Base-by-base conservation (phyloP, 2,888 invertebrate species). In the Hanleya hanleyi region DNA sequence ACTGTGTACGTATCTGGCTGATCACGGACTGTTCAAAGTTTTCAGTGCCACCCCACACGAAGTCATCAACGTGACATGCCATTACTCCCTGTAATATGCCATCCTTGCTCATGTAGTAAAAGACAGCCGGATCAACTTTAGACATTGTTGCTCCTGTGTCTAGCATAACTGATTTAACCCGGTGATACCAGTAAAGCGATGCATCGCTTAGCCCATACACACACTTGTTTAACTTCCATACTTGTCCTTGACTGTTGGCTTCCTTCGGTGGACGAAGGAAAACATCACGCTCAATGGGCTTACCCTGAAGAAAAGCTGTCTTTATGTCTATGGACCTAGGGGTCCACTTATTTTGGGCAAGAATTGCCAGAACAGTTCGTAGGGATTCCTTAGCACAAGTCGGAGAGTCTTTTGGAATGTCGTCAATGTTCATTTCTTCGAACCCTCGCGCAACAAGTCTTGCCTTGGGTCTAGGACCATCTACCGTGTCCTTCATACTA, bases 61-160 rank as follows among this genome's bases (percentile, higher is more conserved):
- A 77, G 47, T 80, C 74, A 69, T 79, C 77, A 6, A 79, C 73
- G 71, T 79, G 79, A 57, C 68, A 47, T 12, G 71, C 37, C 29
- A 78, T 65, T 9, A 78, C 61, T 33, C 77, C 77, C 50, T 67
- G 47, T 26, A 76, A 33, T n/a, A n/a, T n/a, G 18, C 35, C 33
- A 6, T 33, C 38, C 4, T 66, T 22, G 9, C 70, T n/a, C 37
- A 71, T 67, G 73, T 70, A 74, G 41, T 65, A 75, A 67, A 80
- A 80, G 35, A 78, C 36, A 22, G 78, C 75, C 29, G 77, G 73
- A 41, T 78, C 75, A 15, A 75, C 18, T 47, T 71, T 69, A 37
- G 78, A 80, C 29, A 73, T 70, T 37, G 22, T 29, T 49, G 70
- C 71, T 26, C 61, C 37, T 26, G 71, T 38, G 9, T 47, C n/a